Percentiles rank a stretch among this genome's conserved stretches.
Evolutionary conservation across 2,797 vertebrate species (phyloP).

Genomic region (Alca torda): DNA sequence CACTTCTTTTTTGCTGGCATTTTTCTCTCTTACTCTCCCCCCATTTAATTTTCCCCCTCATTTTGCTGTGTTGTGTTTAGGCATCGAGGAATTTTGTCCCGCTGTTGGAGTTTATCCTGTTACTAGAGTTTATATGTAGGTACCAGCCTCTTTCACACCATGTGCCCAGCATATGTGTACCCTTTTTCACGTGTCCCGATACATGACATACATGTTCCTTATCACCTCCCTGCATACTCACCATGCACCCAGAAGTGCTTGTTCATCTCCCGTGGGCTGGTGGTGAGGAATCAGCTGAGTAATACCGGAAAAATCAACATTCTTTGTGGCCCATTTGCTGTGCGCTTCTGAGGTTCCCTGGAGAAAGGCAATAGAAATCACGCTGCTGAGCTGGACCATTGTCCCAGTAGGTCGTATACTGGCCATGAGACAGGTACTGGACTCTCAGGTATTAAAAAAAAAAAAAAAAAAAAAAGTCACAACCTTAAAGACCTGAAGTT

Average conservation of each 20-base stretch:
- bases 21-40: neutral
- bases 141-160: neutral
- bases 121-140: neutral
- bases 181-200: neutral
- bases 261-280: neutral
- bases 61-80: neutral
- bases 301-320: neutral
- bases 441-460: neutral
- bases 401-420: fast-evolving
- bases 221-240: neutral
- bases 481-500: neutral
- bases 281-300: neutral
- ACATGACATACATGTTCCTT: neutral
- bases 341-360: neutral
- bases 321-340: neutral
- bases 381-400: neutral
- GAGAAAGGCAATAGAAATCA: neutral
- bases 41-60: neutral
- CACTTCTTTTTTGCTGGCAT: neutral
- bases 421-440: neutral
- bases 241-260: neutral
- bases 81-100: neutral
- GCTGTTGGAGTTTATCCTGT: neutral
- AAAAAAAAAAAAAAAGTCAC: neutral
- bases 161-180: fast-evolving